Conservation (phyloP, 2,797 vertebrate species). For the Enteromius trimaculatus region DNA sequence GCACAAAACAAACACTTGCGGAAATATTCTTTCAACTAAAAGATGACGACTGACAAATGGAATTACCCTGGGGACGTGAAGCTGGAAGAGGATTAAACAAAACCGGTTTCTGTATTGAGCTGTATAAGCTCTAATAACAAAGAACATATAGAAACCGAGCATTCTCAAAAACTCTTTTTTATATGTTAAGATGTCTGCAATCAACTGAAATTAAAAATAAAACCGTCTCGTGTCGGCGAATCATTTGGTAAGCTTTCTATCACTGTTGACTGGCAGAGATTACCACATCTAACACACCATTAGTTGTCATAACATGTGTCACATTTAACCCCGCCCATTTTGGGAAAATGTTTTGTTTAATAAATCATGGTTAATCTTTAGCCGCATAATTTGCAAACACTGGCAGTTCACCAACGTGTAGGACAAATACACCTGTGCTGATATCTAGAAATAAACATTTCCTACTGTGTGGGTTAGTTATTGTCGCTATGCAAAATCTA, state of each 20-base stretch:
- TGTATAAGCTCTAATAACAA: constrained; percentile 28
- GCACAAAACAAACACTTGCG: constrained; percentile 39
- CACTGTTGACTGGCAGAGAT: not conserved
- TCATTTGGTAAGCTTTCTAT: not conserved
- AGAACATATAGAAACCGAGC: not conserved
- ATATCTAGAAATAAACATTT: not conserved
- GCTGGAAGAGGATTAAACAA: constrained; percentile 57
- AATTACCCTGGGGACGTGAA: constrained; percentile 50
- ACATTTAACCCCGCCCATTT: not conserved
- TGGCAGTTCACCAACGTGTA: not conserved
- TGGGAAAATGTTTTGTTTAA: not conserved
- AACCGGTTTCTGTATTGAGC: constrained; percentile 36
- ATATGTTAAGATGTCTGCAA: not conserved
- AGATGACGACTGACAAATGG: not conserved
- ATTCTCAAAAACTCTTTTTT: not conserved
- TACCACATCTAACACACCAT: not conserved
- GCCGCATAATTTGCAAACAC: not conserved
- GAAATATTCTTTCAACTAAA: not conserved
- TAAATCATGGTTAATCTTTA: not conserved
- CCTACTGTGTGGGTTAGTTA: not conserved
- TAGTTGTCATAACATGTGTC: not conserved
- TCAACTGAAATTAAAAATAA: not conserved
- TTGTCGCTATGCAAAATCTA: not conserved
- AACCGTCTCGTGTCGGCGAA: not conserved
- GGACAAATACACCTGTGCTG: not conserved